These are phyloP conservation scores for Marcusenius ussheri DNA, from an alignment of 2,113 vertebrate genomes.

Conservation along the genomic window DNA sequence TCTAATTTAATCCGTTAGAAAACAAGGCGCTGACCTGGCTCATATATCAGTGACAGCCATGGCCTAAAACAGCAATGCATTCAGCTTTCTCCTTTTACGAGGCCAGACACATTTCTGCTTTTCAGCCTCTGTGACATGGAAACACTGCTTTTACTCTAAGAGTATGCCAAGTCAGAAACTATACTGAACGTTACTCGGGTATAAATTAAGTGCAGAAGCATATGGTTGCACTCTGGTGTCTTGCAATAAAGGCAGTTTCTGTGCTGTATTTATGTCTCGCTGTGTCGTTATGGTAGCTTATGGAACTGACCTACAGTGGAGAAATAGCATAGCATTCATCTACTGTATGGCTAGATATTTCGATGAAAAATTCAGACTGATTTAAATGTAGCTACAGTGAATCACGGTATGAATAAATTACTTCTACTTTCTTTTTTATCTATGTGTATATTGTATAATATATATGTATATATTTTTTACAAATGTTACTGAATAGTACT, in stretches of 20 bases:
- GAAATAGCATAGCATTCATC: background rate
- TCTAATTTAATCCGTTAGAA: constrained; percentile 40
- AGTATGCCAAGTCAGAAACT: background rate
- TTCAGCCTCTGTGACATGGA: constrained; percentile 1
- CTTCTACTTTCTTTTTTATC: background rate
- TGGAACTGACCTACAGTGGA: background rate
- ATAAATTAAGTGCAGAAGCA: background rate
- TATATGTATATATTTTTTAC: background rate
- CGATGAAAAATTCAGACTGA: background rate
- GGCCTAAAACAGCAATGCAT: constrained; percentile 46
- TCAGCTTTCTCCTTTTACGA: constrained; percentile 19
- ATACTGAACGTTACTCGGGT: background rate
- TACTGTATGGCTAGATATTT: background rate
- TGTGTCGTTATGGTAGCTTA: background rate
- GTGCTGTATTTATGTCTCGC: constrained; percentile 8
- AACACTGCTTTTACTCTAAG: constrained; percentile 3
- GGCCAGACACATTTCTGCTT: constrained; percentile 18
- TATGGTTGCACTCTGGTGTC: background rate
- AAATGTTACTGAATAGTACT: background rate
- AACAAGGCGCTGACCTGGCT: constrained; percentile 34
- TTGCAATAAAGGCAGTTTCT: background rate
- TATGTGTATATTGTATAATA: too few relatives aligned
- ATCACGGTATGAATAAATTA: background rate
- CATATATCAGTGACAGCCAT: constrained; percentile 42
- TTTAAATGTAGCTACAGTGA: background rate